Conservation (phyloP, 2,888 invertebrate genomes). For the Ichneumon xanthorius region DNA sequence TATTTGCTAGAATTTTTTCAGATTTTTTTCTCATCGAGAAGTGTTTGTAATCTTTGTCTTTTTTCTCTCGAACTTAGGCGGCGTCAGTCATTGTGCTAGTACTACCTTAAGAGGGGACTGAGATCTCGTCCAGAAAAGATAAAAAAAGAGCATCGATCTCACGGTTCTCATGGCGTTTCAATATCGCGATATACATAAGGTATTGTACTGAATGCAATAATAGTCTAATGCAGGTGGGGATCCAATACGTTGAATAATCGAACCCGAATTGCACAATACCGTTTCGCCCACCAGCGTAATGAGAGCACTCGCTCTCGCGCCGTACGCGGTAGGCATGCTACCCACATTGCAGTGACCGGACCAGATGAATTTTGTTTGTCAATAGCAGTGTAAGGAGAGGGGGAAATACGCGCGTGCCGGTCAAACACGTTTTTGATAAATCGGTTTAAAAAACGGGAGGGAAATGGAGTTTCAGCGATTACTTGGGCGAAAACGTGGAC, state of each 20-base stretch:
- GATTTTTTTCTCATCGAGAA: no score
- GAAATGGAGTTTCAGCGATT: neutral
- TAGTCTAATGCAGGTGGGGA: neutral
- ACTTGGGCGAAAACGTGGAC: neutral
- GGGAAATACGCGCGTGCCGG: neutral
- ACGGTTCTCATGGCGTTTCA: neutral
- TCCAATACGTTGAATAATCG: constrained; percentile 7
- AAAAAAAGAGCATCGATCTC: no score
- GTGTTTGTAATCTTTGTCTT: no score
- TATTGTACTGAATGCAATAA: neutral
- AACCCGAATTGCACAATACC: neutral
- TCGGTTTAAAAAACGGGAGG: neutral
- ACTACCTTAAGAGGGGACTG: no score
- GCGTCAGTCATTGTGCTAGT: no score
- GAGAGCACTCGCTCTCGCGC: no score
- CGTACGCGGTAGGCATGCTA: neutral
- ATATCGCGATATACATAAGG: neutral
- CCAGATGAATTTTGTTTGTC: constrained; percentile 5
- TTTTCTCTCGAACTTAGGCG: no score
- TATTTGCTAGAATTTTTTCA: no score
- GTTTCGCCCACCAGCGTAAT: neutral
- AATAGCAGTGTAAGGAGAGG: neutral
- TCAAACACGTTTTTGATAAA: neutral
- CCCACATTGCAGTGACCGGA: neutral
- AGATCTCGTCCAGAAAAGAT: no score